Conservation (phyloP, 2,797 vertebrate species). For the Sebastes dallii region DNA sequence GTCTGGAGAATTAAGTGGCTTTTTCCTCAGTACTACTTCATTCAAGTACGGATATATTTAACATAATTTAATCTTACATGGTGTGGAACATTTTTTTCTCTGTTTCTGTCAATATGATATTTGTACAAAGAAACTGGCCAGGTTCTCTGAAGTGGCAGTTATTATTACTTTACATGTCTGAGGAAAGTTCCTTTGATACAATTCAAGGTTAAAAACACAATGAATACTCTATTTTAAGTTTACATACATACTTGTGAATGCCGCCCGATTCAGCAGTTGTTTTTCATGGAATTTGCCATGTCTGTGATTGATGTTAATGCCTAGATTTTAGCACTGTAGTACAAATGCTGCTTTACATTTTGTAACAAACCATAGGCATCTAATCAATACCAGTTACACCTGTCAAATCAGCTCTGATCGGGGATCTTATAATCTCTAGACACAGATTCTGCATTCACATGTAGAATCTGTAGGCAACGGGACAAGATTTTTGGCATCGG, state of each 20-base stretch:
- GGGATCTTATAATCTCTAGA: too few species aligned
- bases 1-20: background rate
- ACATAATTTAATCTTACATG: background rate
- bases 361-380: background rate
- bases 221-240: background rate
- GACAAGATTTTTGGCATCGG: background rate
- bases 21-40: slow-evolving; percentile 1
- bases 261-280: background rate
- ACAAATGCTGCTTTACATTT: background rate
- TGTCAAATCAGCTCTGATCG: background rate
- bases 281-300: background rate
- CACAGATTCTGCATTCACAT: too few species aligned
- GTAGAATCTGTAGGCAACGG: too few species aligned
- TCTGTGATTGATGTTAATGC: background rate
- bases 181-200: background rate
- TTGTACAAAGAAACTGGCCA: background rate
- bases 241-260: background rate
- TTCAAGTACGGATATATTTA: background rate
- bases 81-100: background rate
- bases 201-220: background rate
- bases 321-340: background rate
- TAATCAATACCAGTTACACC: background rate
- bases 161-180: background rate
- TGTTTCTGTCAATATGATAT: background rate
- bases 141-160: background rate